These are phyloP conservation scores for Myzus persicae DNA, from an alignment of 1,140 invertebrate genomes.

Conservation along the genomic window DNA sequence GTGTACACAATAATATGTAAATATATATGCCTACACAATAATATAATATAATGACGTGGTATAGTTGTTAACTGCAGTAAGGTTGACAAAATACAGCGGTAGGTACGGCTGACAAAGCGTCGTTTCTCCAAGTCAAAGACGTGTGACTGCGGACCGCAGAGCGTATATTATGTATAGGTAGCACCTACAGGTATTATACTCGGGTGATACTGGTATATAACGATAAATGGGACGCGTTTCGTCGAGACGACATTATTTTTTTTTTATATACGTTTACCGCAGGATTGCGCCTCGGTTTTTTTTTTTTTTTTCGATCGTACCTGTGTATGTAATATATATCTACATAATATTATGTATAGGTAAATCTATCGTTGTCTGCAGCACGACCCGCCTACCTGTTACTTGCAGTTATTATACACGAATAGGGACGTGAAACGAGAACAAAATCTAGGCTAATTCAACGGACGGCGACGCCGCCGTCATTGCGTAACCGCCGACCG, in stretches of 20 bases:
- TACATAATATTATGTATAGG: not conserved
- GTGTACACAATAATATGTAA: no score
- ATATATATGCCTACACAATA: no score
- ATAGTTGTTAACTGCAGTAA: not conserved
- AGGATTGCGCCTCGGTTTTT: not conserved
- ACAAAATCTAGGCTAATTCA: conserved; percentile 18
- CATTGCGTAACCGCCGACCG: not conserved
- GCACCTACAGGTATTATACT: no score
- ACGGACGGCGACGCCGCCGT: conserved; percentile 13
- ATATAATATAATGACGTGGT: no score
- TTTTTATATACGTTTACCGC: not conserved
- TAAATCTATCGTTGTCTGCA: no score
- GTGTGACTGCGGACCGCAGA: not conserved
- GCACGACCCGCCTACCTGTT: no score
- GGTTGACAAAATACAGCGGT: not conserved
- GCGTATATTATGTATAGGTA: not conserved
- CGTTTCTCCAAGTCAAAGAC: not conserved
- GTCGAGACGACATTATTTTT: not conserved
- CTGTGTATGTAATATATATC: no score
- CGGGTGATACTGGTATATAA: not conserved
- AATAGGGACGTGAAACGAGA: not conserved
- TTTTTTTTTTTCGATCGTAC: not conserved
- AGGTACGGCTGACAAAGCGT: not conserved
- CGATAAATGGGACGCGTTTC: not conserved
- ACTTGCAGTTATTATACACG: no score